A percentile compares a stretch with the other conserved stretches of the same genome.
Conservation (phyloP, 2,113 vertebrate species). For the Climacteris rufus region DNA sequence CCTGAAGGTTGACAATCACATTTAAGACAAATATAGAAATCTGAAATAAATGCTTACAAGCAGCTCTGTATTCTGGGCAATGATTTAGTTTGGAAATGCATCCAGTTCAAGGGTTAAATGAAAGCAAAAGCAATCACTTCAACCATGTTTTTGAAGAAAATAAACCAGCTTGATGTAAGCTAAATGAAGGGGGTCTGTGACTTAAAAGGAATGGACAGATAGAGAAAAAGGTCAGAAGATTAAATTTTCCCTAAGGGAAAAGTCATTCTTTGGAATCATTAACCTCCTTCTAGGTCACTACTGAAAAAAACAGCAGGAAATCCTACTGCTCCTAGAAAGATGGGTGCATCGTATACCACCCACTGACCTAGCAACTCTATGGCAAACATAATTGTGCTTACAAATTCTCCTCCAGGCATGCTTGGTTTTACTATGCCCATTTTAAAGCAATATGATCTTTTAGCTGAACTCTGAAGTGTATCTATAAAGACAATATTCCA, state of each 20-base stretch:
- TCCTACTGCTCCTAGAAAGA: conserved; percentile 61
- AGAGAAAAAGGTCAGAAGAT: conserved; percentile 78
- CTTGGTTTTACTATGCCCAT: conserved; percentile 57
- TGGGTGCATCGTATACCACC: conserved; percentile 67
- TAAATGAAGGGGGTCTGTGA: conserved; percentile 74
- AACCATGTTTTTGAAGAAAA: conserved; percentile 75
- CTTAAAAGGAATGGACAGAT: conserved; percentile 79
- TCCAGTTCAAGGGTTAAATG: conserved; percentile 73
- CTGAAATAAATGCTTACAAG: conserved; percentile 41
- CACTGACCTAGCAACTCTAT: conserved; percentile 58
- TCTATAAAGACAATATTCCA: conserved; percentile 27
- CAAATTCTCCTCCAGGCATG: conserved; percentile 54
- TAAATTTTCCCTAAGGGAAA: conserved; percentile 79
- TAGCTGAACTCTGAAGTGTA: conserved; percentile 55
- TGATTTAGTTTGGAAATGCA: conserved; percentile 51
- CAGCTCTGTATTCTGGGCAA: neutral
- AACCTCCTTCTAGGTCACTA: conserved; percentile 79
- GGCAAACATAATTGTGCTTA: conserved; percentile 42
- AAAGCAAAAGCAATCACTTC: conserved; percentile 73
- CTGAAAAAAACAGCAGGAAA: conserved; percentile 76
- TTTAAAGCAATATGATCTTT: conserved; percentile 67
- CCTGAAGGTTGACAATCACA: conserved; percentile 40
- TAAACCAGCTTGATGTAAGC: conserved; percentile 75
- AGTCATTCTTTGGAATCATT: conserved; percentile 79
- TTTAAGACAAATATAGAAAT: conserved; percentile 52